Conservation (phyloP, 2,888 invertebrate genomes). For the Piscicola geometra region DNA sequence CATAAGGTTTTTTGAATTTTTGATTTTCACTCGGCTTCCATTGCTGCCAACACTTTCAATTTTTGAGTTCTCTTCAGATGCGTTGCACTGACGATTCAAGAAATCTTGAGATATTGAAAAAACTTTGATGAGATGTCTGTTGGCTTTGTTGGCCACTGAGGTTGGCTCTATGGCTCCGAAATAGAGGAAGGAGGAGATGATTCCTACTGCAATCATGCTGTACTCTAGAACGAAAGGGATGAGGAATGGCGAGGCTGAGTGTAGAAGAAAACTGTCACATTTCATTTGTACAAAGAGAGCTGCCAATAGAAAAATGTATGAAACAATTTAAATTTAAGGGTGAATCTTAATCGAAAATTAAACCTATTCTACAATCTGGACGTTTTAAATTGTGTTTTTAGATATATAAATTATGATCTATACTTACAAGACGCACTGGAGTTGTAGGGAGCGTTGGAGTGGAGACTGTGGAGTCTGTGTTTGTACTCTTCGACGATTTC, state of each 20-base stretch:
- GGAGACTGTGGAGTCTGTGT: constrained; percentile 18
- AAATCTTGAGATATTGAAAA: constrained; percentile 10
- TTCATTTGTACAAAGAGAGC: too few relatives aligned
- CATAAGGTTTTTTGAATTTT: not conserved
- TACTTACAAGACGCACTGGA: too few relatives aligned
- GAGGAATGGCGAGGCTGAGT: constrained; percentile 66
- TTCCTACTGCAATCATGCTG: constrained; percentile 86
- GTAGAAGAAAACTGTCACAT: constrained; percentile 31
- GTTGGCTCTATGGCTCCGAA: constrained; percentile 17
- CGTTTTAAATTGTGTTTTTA: not conserved
- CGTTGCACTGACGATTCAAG: not conserved
- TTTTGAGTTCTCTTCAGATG: not conserved
- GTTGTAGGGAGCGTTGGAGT: not conserved
- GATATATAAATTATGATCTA: too few relatives aligned
- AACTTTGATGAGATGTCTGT: constrained; percentile 23
- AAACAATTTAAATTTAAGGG: not conserved
- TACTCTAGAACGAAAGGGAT: constrained; percentile 94
- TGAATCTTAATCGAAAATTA: not conserved
- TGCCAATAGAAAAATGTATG: not conserved
- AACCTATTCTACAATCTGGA: not conserved
- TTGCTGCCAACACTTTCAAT: not conserved
- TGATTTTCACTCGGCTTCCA: not conserved
- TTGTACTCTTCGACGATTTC: constrained; percentile 37
- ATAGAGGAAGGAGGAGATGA: constrained; percentile 64
- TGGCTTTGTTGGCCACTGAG: constrained; percentile 4